phyloP scores from a whole-genome alignment of 2,888 invertebrate genomes.

The Brenthis ino region DNA sequence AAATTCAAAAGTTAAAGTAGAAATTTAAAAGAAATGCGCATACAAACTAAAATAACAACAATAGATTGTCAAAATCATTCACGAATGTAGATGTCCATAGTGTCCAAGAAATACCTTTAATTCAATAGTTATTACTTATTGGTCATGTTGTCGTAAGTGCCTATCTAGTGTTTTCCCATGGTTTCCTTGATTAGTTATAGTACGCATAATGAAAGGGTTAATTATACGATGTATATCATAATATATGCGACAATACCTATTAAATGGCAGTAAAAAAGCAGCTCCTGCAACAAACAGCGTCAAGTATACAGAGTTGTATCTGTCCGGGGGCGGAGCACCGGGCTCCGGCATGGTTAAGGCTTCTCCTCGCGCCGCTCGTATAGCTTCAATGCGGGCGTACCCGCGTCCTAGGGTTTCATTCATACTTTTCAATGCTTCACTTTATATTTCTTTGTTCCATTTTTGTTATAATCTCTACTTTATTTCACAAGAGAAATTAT shows the following conservation, averaged over 20 bases:
- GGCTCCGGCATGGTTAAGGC: constrained; percentile 66
- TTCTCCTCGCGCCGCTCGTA: constrained; percentile 79
- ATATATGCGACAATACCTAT: constrained; percentile 84
- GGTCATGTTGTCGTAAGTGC: too few species aligned
- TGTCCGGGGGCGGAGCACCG: constrained; percentile 86
- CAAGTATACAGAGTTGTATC: constrained; percentile 87
- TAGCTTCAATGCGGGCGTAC: constrained; percentile 84
- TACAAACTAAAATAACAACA: too few species aligned
- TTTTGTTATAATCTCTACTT: constrained; percentile 15
- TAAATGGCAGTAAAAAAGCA: constrained; percentile 95
- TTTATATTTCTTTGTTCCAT: constrained; percentile 28
- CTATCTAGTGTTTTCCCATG: not conserved
- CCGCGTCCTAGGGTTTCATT: constrained; percentile 86
- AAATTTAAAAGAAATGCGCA: too few species aligned
- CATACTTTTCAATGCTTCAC: constrained; percentile 59
- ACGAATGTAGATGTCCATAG: too few species aligned
- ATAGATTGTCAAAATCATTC: too few species aligned
- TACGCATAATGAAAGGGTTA: not conserved
- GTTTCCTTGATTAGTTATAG: not conserved
- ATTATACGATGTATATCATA: not conserved
- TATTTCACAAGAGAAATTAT: constrained; percentile 2
- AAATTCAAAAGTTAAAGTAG: too few species aligned
- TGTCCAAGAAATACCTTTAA: too few species aligned
- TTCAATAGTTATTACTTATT: too few species aligned
- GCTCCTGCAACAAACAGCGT: constrained; percentile 92